Evolutionary conservation across 2,113 vertebrate genomes (phyloP).

Genomic region (Platycercus adscitus): DNA sequence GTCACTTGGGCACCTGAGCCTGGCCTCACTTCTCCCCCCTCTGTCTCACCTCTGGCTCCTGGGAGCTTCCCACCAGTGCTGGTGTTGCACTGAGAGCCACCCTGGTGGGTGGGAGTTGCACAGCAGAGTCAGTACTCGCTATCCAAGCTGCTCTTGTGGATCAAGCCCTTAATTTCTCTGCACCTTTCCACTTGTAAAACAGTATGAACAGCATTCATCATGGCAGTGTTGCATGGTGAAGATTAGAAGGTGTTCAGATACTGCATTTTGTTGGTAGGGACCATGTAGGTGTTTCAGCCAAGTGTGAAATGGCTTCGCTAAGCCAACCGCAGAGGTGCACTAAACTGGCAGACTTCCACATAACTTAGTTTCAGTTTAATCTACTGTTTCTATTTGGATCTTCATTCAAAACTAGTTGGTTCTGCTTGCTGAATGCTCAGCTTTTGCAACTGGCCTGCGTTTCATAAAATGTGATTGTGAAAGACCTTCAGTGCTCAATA

Average conservation of each 20-base stretch:
- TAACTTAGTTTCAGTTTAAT: neutral
- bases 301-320: neutral
- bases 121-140: neutral
- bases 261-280: neutral
- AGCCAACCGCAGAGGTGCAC: neutral
- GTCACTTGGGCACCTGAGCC: neutral
- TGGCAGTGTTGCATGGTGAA: fast-evolving
- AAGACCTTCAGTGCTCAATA: neutral
- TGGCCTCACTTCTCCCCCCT: neutral
- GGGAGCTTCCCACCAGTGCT: neutral
- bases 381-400: neutral
- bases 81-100: neutral
- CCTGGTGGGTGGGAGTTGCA: neutral
- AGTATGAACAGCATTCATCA: fast-evolving
- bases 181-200: neutral
- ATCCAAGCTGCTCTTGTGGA: neutral
- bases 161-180: neutral
- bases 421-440: neutral
- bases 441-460: neutral
- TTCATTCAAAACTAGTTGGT: neutral
- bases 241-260: neutral
- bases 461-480: neutral
- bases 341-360: neutral
- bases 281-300: neutral
- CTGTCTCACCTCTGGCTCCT: neutral